Conservation (phyloP, 2,888 invertebrate genomes). For the Cheilosia impressa region DNA sequence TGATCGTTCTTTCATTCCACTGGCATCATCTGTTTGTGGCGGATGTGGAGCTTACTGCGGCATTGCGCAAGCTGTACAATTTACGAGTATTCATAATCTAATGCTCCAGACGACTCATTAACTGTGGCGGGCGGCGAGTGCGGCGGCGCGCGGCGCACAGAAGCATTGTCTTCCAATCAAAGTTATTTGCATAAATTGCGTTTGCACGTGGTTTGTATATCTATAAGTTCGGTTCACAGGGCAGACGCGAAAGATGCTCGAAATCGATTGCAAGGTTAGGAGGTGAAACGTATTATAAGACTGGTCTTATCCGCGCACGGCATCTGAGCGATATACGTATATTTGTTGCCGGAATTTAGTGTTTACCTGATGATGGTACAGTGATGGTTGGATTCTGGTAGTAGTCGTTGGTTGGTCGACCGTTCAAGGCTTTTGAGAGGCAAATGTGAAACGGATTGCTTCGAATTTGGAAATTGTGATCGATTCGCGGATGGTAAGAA, state of each 20-base stretch:
- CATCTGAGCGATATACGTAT: slow-evolving; percentile 50
- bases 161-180: slow-evolving; percentile 64
- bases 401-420: slow-evolving; percentile 17
- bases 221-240: slow-evolving; percentile 24
- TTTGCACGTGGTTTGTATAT: slow-evolving; percentile 60
- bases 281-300: slow-evolving; percentile 53
- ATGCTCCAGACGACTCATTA: slow-evolving; percentile 66
- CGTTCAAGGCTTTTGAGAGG: slow-evolving; percentile 40
- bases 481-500: too few species aligned
- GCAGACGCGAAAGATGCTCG: slow-evolving; percentile 46
- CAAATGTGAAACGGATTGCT: slow-evolving; percentile 9
- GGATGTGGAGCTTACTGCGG: slow-evolving; percentile 69
- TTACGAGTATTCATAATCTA: slow-evolving; percentile 11
- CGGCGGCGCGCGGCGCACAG: background rate
- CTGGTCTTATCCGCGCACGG: slow-evolving; percentile 57
- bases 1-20: slow-evolving; percentile 41
- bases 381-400: slow-evolving; percentile 18
- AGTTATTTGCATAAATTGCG: slow-evolving; percentile 67
- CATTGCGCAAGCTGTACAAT: slow-evolving; percentile 59
- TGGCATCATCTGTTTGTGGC: slow-evolving; percentile 66
- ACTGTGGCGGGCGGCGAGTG: slow-evolving; percentile 14
- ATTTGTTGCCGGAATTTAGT: slow-evolving; percentile 63
- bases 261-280: slow-evolving; percentile 71
- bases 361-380: slow-evolving; percentile 35
- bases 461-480: too few species aligned